These are phyloP conservation scores for Odontamblyopus lacepedii DNA, from an alignment of 2,797 vertebrate genomes.

Conservation along the genomic window DNA sequence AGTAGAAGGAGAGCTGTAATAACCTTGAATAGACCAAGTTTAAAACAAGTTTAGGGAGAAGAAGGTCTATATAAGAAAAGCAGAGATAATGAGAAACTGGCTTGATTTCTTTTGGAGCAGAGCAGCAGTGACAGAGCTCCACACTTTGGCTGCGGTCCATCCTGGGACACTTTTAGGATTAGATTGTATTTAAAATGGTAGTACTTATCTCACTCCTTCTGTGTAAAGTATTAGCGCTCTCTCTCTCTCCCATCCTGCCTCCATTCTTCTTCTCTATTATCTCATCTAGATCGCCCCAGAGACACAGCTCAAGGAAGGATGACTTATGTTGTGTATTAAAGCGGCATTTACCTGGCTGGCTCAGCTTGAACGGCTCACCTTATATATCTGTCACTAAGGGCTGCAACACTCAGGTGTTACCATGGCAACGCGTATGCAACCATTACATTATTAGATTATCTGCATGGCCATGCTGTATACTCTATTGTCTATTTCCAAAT, in stretches of 20 bases:
- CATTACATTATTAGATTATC: conserved; percentile 26
- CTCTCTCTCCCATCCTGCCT: conserved; percentile 2
- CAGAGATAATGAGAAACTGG: conserved; percentile 52
- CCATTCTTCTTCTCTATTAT: conserved; percentile 59
- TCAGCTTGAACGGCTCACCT: conserved; percentile 51
- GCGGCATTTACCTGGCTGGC: conserved; percentile 67
- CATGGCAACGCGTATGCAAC: conserved; percentile 41
- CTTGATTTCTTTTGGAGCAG: conserved; percentile 47
- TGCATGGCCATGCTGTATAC: conserved; percentile 10
- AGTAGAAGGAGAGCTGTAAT: conserved; percentile 39
- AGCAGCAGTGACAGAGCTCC: conserved; percentile 37
- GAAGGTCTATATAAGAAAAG: conserved; percentile 16
- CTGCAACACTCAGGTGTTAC: conserved; percentile 29
- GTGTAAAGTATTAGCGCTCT: conserved; percentile 13
- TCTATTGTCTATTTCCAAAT: background rate
- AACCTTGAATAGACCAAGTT: conserved; percentile 39
- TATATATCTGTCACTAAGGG: conserved; percentile 55
- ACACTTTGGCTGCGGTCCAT: conserved; percentile 44
- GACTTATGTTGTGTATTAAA: conserved; percentile 70
- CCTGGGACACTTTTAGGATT: conserved; percentile 36
- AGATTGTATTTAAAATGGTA: conserved; percentile 54
- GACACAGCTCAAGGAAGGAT: conserved; percentile 46
- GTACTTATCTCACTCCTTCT: conserved; percentile 39
- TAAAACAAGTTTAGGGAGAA: conserved; percentile 52
- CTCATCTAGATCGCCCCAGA: conserved; percentile 53